These are phyloP conservation scores for Diuraphis noxia DNA, from an alignment of 1,140 invertebrate genomes.

Conservation along the genomic window DNA sequence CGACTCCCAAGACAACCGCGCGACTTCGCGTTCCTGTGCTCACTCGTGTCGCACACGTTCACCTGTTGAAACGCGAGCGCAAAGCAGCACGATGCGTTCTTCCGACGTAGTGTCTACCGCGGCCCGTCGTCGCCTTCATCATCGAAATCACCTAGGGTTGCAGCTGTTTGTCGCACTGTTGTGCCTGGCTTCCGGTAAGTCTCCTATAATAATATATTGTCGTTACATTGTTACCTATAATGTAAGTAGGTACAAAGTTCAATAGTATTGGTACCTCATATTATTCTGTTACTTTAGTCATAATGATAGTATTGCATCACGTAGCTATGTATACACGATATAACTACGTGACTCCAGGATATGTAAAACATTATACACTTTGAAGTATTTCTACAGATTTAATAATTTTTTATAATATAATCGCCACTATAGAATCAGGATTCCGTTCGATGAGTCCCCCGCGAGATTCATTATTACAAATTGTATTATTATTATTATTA, in stretches of 20 bases:
- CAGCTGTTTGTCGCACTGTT: background rate
- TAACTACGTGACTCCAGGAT: background rate
- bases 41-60: conserved; percentile 47
- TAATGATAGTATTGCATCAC: background rate
- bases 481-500: background rate
- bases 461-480: background rate
- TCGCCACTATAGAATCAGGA: background rate
- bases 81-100: conserved; percentile 8
- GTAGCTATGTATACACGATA: background rate
- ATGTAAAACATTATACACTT: too few relatives aligned
- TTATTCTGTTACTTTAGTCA: background rate
- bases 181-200: conserved; percentile 23
- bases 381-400: too few relatives aligned
- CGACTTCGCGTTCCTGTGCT: background rate
- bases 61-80: background rate
- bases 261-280: too few relatives aligned
- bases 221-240: too few relatives aligned
- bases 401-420: background rate
- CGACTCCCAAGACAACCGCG: background rate
- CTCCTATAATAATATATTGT: background rate
- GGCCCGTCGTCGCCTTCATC: background rate
- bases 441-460: background rate
- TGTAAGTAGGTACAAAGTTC: too few relatives aligned
- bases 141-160: background rate
- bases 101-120: background rate